Evolutionary conservation across 2,888 invertebrate species (phyloP).

Genomic region (Oscheius sp.): DNA sequence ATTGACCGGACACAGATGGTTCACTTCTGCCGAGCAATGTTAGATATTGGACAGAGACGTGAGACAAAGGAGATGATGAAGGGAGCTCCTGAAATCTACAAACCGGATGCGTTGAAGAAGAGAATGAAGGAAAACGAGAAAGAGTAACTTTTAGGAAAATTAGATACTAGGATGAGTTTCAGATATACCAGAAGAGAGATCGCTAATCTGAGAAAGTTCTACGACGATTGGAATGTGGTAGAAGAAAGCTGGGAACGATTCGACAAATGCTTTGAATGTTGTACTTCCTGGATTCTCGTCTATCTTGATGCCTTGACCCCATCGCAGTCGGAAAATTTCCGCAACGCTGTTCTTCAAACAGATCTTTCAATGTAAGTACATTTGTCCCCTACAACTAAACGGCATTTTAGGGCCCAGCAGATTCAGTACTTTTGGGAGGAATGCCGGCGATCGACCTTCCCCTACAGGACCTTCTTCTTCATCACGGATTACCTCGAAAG

Average conservation of each 20-base stretch:
- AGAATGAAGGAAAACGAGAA: background rate
- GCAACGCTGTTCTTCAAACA: background rate
- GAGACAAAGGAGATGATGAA: background rate
- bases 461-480: constrained; percentile 2
- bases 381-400: background rate
- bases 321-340: background rate
- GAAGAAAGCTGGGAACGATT: constrained; percentile 4
- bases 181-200: constrained; percentile 12
- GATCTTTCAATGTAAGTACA: constrained; percentile 8
- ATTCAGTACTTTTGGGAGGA: background rate
- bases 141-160: background rate
- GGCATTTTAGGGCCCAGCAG: background rate
- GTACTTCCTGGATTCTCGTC: constrained; percentile 8
- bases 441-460: background rate
- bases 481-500: constrained; percentile 12
- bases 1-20: constrained; percentile 16
- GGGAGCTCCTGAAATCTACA: background rate
- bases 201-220: background rate
- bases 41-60: background rate
- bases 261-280: constrained; percentile 12
- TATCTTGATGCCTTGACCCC: background rate
- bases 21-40: constrained; percentile 12
- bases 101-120: background rate
- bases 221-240: background rate
- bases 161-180: background rate